A percentile compares a stretch with the other conserved stretches of the same genome.
These are phyloP conservation scores for Rotaria socialis DNA, from an alignment of 2,888 invertebrate genomes.

Conservation along the genomic window DNA sequence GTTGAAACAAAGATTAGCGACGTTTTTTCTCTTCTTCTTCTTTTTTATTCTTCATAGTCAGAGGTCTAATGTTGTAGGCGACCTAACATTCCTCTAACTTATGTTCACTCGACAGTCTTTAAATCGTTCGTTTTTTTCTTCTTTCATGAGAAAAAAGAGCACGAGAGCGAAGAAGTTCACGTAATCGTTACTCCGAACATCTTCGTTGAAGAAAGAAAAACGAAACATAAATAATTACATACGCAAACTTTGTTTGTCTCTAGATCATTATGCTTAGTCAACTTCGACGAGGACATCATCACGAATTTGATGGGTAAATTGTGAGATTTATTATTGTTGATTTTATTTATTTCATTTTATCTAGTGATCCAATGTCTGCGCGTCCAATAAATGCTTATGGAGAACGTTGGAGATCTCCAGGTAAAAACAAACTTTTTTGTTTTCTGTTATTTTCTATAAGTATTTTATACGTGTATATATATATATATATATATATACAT, in stretches of 20 bases:
- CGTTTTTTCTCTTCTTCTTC: not conserved
- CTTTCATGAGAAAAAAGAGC: not conserved
- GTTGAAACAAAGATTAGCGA: not conserved
- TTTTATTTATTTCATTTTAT: not conserved
- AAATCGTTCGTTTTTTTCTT: not conserved
- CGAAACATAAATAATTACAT: not conserved
- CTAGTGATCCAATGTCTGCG: not conserved
- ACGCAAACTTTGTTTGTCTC: not conserved
- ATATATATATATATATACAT: no score
- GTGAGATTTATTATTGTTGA: not conserved
- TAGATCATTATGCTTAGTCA: constrained; percentile 22
- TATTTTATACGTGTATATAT: not conserved
- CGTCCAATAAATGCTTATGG: not conserved
- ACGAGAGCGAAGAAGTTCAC: not conserved
- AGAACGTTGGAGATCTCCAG: constrained; percentile 6
- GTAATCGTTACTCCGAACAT: not conserved
- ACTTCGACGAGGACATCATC: constrained; percentile 31
- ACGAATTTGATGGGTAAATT: constrained; percentile 1
- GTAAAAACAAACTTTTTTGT: not conserved
- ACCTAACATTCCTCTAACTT: not conserved
- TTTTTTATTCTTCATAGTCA: not conserved
- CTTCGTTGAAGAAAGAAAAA: not conserved
- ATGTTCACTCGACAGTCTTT: not conserved
- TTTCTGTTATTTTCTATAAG: not conserved
- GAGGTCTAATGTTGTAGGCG: not conserved